Conservation (phyloP, 2,797 vertebrate species). For the Sardinella longiceps region DNA sequence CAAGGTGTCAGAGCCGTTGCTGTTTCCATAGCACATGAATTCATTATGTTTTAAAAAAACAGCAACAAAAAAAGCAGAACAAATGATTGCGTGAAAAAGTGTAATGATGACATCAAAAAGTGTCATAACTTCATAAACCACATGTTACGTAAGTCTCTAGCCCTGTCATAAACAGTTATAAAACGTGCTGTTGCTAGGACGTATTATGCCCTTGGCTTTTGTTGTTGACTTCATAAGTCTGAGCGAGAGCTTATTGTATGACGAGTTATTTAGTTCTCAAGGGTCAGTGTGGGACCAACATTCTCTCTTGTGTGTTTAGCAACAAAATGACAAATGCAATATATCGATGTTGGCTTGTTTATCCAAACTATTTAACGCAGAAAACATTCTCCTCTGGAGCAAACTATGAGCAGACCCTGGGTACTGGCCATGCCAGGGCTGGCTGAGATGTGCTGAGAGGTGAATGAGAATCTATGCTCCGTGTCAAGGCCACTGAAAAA, state of each 20-base stretch:
- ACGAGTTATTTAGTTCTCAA: background rate
- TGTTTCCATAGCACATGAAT: background rate
- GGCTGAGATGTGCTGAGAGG: background rate
- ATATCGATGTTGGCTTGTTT: background rate
- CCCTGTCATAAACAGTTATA: background rate
- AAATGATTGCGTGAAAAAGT: background rate
- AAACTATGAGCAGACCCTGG: background rate
- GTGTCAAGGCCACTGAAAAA: background rate
- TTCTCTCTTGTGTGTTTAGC: background rate
- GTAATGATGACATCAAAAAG: background rate
- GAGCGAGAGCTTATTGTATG: background rate
- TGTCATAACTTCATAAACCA: background rate
- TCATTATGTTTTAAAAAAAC: background rate
- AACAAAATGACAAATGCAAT: constrained; percentile 16
- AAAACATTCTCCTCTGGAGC: background rate
- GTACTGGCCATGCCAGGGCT: background rate
- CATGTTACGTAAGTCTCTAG: background rate
- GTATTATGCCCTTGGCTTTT: background rate
- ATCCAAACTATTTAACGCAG: background rate
- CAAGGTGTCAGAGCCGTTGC: background rate
- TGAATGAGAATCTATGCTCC: background rate
- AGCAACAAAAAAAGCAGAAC: background rate
- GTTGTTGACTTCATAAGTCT: background rate
- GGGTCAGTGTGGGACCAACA: background rate
- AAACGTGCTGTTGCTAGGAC: background rate